Conservation (phyloP, 2,888 invertebrate species). For the Macrosiphum euphorbiae region DNA sequence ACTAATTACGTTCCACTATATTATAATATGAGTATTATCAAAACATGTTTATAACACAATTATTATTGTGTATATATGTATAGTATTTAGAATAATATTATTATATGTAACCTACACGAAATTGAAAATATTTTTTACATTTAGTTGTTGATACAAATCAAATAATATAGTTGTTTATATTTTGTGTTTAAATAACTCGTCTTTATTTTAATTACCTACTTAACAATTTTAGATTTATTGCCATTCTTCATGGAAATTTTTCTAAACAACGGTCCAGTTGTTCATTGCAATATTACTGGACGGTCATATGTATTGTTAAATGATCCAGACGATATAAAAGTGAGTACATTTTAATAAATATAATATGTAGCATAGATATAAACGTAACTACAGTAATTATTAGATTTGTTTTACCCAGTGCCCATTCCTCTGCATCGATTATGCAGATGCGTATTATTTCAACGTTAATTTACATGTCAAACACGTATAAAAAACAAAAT, state of each 20-base stretch:
- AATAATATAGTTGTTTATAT: neutral
- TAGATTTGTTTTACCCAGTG: neutral
- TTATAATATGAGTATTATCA: neutral
- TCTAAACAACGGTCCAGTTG: neutral
- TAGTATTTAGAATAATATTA: neutral
- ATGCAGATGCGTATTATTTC: neutral
- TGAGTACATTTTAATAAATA: slow-evolving; percentile 16
- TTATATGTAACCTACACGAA: neutral
- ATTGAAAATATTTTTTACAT: neutral
- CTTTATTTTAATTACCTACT: neutral
- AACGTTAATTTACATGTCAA: neutral
- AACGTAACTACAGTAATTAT: no score
- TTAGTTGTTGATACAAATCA: neutral
- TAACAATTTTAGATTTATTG: slow-evolving; percentile 3
- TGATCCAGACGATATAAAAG: slow-evolving; percentile 52
- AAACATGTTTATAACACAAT: neutral
- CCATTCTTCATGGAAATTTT: neutral
- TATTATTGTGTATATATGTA: neutral
- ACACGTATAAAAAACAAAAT: neutral
- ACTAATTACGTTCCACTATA: neutral
- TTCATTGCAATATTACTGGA: slow-evolving; percentile 12
- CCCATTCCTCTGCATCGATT: neutral
- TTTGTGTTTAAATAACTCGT: neutral
- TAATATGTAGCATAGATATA: neutral
- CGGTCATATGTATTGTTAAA: slow-evolving; percentile 32